phyloP scores from a whole-genome alignment of 1,140 invertebrate genomes.

The Zelostemma sp. region DNA sequence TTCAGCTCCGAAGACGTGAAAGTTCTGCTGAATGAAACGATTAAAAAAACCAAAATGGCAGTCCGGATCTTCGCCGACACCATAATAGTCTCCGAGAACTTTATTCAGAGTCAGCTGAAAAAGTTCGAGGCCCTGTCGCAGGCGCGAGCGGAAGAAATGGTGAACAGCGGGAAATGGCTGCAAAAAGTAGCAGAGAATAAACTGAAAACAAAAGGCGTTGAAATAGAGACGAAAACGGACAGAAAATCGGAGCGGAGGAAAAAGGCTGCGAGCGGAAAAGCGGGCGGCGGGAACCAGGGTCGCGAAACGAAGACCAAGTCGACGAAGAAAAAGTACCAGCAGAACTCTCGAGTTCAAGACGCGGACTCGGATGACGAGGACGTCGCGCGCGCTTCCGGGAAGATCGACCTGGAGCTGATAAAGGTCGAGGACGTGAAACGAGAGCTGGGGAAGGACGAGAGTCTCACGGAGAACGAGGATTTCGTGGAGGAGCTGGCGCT shows the following conservation, averaged over 20 bases:
- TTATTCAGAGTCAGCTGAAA: constrained; percentile 79
- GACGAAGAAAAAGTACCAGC: constrained; percentile 82
- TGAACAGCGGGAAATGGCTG: constrained; percentile 76
- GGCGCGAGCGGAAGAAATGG: constrained; percentile 80
- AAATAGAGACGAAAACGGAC: constrained; percentile 76
- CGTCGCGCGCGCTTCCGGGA: constrained; percentile 34
- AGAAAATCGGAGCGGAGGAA: constrained; percentile 89
- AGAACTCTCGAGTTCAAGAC: constrained; percentile 68
- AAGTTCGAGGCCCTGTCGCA: constrained; percentile 78
- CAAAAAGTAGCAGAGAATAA: constrained; percentile 62
- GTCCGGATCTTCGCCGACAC: constrained; percentile 58
- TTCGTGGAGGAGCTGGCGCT: constrained; percentile 73
- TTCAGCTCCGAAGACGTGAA: constrained; percentile 83
- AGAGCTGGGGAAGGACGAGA: constrained; percentile 75
- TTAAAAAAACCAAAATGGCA: constrained; percentile 69
- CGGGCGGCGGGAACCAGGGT: constrained; percentile 91
- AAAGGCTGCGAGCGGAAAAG: constrained; percentile 88
- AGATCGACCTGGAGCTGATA: constrained; percentile 76
- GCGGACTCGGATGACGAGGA: constrained; percentile 76
- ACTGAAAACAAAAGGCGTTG: constrained; percentile 62
- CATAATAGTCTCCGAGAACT: constrained; percentile 66
- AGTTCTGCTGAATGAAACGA: constrained; percentile 77
- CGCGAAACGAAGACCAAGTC: constrained; percentile 96
- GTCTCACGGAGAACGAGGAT: constrained; percentile 77
- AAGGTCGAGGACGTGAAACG: constrained; percentile 77